These are phyloP conservation scores for Parazoanthus darwini DNA, from an alignment of 92 coral and sea anemone species.

Conservation along the genomic window DNA sequence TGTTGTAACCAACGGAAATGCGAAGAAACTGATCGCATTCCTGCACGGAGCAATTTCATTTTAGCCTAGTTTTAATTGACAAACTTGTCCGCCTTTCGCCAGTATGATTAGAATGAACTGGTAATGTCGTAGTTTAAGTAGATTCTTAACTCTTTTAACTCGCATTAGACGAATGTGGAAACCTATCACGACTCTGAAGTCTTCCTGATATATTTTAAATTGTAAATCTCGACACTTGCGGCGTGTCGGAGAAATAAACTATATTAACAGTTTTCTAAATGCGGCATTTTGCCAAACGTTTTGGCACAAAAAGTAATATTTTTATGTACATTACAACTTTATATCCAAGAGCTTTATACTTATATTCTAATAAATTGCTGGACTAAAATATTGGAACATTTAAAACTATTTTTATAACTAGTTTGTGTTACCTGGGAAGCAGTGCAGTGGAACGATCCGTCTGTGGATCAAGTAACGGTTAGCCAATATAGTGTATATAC, in stretches of 20 bases:
- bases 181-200: not conserved
- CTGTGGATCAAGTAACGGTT: not conserved
- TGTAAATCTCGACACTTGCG: not conserved
- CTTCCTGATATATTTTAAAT: not conserved
- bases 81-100: not conserved
- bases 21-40: not conserved
- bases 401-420: slow-evolving; percentile 14
- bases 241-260: not conserved
- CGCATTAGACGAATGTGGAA: not conserved
- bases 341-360: slow-evolving; percentile 31
- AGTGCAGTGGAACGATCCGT: not conserved
- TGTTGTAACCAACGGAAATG: not conserved
- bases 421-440: slow-evolving; percentile 7
- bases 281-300: not conserved
- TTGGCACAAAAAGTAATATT: slow-evolving; percentile 5
- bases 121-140: not conserved
- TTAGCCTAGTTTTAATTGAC: not conserved
- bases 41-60: slow-evolving; percentile 1
- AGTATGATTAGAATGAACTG: not conserved
- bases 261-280: slow-evolving; percentile 3
- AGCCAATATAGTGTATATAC: slow-evolving; percentile 13
- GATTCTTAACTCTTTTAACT: not conserved
- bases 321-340: slow-evolving; percentile 31
- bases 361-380: slow-evolving; percentile 2
- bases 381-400: slow-evolving; percentile 2